Evolutionary conservation across 1,140 invertebrate species (phyloP).

Genomic region (Leptinotarsa lineolata): DNA sequence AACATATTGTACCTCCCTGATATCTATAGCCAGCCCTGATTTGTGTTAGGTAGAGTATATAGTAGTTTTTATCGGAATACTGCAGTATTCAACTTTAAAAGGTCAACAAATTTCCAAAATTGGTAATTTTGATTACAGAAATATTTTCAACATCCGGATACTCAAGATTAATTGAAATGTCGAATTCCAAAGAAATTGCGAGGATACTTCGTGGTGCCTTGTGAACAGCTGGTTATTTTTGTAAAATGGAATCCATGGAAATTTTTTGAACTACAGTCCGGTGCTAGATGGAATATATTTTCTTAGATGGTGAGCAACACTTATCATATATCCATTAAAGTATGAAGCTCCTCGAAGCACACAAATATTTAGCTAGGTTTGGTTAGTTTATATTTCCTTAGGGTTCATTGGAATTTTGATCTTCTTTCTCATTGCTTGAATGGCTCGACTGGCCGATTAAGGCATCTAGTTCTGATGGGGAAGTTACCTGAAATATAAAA

Average conservation of each 20-base stretch:
- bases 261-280: neutral
- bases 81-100: too few relatives aligned
- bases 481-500: slow-evolving; percentile 46
- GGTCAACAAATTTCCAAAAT: neutral
- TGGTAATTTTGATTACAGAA: neutral
- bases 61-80: too few relatives aligned
- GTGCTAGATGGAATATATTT: neutral
- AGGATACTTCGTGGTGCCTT: neutral
- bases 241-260: neutral
- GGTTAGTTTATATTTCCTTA: neutral
- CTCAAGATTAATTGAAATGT: too few relatives aligned
- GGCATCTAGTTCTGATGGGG: slow-evolving; percentile 50
- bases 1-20: too few relatives aligned
- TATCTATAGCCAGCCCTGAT: too few relatives aligned
- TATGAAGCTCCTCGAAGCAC: slow-evolving; percentile 1
- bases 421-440: slow-evolving; percentile 38
- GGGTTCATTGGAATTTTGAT: neutral
- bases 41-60: too few relatives aligned
- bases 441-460: slow-evolving; percentile 43
- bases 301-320: neutral
- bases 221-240: neutral
- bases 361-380: neutral
- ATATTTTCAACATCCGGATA: neutral
- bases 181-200: too few relatives aligned
- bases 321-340: neutral